phyloP scores from a whole-genome alignment of 2,888 invertebrate genomes.

The Furcula furcula region DNA sequence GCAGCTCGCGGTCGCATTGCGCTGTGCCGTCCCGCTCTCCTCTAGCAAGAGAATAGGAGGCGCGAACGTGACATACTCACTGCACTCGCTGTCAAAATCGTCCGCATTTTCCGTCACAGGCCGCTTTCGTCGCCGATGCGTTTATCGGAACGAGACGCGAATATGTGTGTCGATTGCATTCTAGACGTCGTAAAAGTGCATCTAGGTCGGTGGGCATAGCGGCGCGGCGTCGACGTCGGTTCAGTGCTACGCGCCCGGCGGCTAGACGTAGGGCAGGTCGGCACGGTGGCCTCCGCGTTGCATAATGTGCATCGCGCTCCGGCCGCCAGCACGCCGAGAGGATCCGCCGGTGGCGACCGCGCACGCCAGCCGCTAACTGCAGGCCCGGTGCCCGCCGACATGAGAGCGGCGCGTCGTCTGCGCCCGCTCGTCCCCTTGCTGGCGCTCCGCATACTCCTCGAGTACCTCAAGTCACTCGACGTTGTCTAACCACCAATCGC shows the following conservation, averaged over 20 bases:
- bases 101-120: slow-evolving; percentile 79
- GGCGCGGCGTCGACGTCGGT: slow-evolving; percentile 60
- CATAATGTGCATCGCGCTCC: slow-evolving; percentile 66
- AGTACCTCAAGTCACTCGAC: slow-evolving; percentile 68
- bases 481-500: slow-evolving; percentile 29
- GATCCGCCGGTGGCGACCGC: slow-evolving; percentile 32
- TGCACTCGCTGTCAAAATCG: slow-evolving; percentile 78
- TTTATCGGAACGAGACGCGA: slow-evolving; percentile 82
- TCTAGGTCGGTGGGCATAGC: slow-evolving; percentile 77
- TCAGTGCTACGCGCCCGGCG: slow-evolving; percentile 68
- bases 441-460: slow-evolving; percentile 64
- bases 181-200: slow-evolving; percentile 78
- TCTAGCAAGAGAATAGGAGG: slow-evolving; percentile 58
- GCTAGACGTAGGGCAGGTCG: slow-evolving; percentile 78
- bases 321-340: slow-evolving; percentile 51
- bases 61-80: slow-evolving; percentile 75
- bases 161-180: slow-evolving; percentile 81
- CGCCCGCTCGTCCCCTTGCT: slow-evolving; percentile 63
- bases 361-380: slow-evolving; percentile 26
- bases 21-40: slow-evolving; percentile 65
- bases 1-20: slow-evolving; percentile 67
- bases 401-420: slow-evolving; percentile 46
- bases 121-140: slow-evolving; percentile 81
- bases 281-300: slow-evolving; percentile 51
- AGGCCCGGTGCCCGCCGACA: slow-evolving; percentile 33